phyloP scores from a whole-genome alignment of 2,113 vertebrate genomes.

The Megalops atlanticus region DNA sequence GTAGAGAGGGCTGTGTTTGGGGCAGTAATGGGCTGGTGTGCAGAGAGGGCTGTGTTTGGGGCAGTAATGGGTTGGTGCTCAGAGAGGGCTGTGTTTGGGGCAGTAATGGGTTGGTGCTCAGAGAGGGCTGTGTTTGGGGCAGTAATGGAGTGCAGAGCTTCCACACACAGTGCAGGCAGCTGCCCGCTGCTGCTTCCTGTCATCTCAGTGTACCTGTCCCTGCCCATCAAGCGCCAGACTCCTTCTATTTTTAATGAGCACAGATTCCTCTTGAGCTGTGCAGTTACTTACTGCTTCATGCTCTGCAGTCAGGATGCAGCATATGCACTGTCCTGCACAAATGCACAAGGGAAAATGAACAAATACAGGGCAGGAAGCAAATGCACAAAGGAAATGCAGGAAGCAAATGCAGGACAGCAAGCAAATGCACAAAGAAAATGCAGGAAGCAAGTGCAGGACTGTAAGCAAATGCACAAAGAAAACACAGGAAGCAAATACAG shows the following conservation, averaged over 20 bases:
- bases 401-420: not conserved
- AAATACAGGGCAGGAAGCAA: not conserved
- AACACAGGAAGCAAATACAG: not conserved
- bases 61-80: not conserved
- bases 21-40: too few species aligned
- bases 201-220: not conserved
- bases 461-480: not conserved
- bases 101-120: too few species aligned
- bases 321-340: not conserved
- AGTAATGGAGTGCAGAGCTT: too few species aligned
- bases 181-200: not conserved
- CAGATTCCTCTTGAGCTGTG: not conserved
- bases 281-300: not conserved
- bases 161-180: too few species aligned
- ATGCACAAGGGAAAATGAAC: not conserved
- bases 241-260: conserved; percentile 10
- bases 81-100: too few species aligned
- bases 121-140: too few species aligned
- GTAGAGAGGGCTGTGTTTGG: too few species aligned
- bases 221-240: not conserved
- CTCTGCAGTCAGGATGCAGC: not conserved
- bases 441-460: not conserved
- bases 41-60: not conserved
- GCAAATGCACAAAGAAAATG: not conserved
- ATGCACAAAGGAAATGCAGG: not conserved